phyloP scores from a whole-genome alignment of 2,797 vertebrate genomes.

The Discoglossus pictus region DNA sequence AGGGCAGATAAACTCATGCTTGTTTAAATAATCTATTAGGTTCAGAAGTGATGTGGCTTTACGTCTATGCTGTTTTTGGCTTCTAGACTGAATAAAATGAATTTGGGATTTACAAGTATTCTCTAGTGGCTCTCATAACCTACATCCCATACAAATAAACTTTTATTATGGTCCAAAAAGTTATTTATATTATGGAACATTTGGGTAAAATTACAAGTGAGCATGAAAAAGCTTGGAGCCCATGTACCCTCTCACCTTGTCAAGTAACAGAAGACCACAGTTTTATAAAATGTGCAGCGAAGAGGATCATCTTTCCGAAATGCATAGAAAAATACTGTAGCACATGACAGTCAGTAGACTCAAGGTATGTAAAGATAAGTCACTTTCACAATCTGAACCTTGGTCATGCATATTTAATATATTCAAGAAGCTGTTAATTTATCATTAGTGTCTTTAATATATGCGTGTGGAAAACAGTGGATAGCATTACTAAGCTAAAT shows the following conservation, averaged over 20 bases:
- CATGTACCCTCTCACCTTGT: constrained; percentile 35
- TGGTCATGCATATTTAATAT: too few species aligned
- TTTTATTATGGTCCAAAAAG: constrained; percentile 11
- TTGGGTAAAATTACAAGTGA: constrained; percentile 37
- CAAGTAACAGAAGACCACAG: constrained; percentile 34
- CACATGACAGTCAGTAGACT: background rate
- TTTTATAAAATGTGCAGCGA: background rate
- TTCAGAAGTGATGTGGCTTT: constrained; percentile 34
- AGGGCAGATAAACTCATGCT: constrained; percentile 20
- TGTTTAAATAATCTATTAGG: constrained; percentile 5
- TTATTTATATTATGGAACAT: constrained; percentile 33
- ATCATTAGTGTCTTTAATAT: too few species aligned
- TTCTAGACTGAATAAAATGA: constrained; percentile 20
- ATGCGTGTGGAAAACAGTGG: too few species aligned
- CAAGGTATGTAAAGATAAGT: too few species aligned
- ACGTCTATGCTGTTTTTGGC: constrained; percentile 37
- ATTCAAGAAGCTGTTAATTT: too few species aligned
- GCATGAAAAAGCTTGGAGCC: constrained; percentile 33
- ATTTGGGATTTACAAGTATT: background rate
- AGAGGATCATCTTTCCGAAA: background rate
- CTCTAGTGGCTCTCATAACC: constrained; percentile 13
- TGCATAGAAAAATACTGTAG: background rate
- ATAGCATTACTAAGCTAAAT: too few species aligned
- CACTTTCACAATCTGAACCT: too few species aligned
- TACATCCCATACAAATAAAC: constrained; percentile 40